phyloP scores from a whole-genome alignment of 2,113 vertebrate species.

The Panurus biarmicus region DNA sequence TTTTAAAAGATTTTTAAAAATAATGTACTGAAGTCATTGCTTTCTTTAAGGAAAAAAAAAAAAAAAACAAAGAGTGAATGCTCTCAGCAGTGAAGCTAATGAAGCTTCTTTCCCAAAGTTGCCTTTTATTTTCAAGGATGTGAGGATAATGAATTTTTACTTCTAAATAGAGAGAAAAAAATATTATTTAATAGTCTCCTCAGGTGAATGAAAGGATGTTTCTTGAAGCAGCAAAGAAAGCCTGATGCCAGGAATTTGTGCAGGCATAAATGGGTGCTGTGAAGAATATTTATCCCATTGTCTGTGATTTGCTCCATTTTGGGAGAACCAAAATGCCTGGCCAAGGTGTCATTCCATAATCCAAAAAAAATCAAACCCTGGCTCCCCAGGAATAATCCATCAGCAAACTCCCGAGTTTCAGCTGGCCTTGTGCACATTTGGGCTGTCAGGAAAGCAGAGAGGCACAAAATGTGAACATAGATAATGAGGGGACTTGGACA shows the following conservation, averaged over 20 bases:
- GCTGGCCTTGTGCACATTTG: neutral
- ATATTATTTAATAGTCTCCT: neutral
- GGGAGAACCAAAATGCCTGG: neutral
- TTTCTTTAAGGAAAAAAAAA: neutral
- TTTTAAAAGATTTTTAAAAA: neutral
- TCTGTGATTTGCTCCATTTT: neutral
- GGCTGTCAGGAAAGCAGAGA: neutral
- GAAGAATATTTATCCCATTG: neutral
- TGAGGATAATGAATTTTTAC: neutral
- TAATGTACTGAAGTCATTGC: neutral
- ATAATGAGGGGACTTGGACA: neutral
- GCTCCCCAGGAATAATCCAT: neutral
- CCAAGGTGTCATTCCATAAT: neutral
- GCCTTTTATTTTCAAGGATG: neutral
- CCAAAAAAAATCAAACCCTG: neutral
- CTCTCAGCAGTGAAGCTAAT: neutral
- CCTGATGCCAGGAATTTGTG: neutral
- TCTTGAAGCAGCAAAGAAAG: neutral
- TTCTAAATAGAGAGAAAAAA: neutral
- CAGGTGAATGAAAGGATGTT: neutral
- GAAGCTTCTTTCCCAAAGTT: neutral
- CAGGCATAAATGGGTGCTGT: neutral
- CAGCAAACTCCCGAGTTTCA: neutral
- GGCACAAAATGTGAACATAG: neutral
- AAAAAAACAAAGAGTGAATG: neutral